Conservation (phyloP, 2,888 invertebrate species). For the Agonopterix subpropinquella region DNA sequence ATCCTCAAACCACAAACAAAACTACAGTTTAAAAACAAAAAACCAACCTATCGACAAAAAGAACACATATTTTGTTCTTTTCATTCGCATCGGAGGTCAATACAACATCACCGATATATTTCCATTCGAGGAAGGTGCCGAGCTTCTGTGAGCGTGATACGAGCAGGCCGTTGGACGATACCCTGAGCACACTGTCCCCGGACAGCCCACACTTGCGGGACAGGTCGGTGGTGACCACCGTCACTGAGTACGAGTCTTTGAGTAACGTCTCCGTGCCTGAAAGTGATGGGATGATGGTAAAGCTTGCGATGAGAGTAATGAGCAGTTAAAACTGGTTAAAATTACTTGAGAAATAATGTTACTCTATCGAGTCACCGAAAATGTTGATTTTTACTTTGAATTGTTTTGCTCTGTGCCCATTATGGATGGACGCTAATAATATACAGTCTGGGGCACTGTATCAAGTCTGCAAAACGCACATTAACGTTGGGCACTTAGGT, state of each 20-base stretch:
- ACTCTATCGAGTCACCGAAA: too few relatives aligned
- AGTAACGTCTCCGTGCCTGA: slow-evolving; percentile 64
- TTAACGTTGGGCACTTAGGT: too few relatives aligned
- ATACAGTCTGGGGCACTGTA: too few relatives aligned
- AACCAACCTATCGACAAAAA: slow-evolving; percentile 78
- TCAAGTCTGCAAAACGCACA: too few relatives aligned
- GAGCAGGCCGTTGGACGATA: slow-evolving; percentile 71
- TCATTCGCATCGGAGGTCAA: slow-evolving; percentile 70
- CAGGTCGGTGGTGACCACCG: slow-evolving; percentile 77
- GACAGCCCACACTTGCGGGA: slow-evolving; percentile 78
- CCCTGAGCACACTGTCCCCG: slow-evolving; percentile 73
- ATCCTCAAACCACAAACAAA: too few relatives aligned
- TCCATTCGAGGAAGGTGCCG: slow-evolving; percentile 75
- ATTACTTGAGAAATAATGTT: slow-evolving; percentile 2
- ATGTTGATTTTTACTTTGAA: too few relatives aligned
- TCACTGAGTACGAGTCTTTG: slow-evolving; percentile 74
- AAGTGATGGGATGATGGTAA: slow-evolving; percentile 29
- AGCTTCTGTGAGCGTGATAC: slow-evolving; percentile 70
- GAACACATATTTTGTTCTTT: slow-evolving; percentile 75
- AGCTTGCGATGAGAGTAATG: slow-evolving; percentile 21
- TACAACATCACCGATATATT: slow-evolving; percentile 74
- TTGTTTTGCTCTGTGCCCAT: too few relatives aligned
- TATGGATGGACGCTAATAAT: too few relatives aligned
- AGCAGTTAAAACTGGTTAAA: too few relatives aligned
- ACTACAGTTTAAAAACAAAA: slow-evolving; percentile 5